Percentiles rank a stretch among this genome's conserved stretches.
Evolutionary conservation across 2,113 vertebrate genomes (phyloP).

Genomic region (Semnornis frantzii): DNA sequence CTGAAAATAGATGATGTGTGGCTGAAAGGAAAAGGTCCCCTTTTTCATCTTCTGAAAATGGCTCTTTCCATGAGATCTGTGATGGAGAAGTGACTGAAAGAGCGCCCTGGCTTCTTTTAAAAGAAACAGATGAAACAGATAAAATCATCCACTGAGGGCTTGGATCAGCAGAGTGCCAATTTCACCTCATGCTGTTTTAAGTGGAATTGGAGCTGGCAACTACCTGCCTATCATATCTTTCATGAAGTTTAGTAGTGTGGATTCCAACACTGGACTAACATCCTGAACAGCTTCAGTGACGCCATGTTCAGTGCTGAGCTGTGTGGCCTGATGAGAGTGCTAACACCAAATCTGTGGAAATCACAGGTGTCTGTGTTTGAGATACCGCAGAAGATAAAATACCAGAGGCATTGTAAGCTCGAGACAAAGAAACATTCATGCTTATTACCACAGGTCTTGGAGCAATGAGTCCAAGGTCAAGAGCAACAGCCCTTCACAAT

Average conservation of each 20-base stretch:
- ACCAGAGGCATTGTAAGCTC: background rate
- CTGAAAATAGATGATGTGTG: background rate
- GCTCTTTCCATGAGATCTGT: background rate
- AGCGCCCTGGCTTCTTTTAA: background rate
- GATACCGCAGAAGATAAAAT: background rate
- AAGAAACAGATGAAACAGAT: background rate
- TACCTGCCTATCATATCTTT: background rate
- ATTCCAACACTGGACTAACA: background rate
- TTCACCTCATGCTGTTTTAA: background rate
- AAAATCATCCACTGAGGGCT: background rate
- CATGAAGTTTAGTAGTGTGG: background rate
- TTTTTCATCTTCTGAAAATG: background rate
- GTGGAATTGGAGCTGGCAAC: background rate
- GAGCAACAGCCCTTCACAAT: background rate
- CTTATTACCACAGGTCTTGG: background rate
- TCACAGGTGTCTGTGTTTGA: background rate
- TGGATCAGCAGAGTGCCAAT: background rate
- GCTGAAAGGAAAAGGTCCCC: background rate
- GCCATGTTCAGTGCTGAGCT: background rate
- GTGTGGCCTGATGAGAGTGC: background rate
- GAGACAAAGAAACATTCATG: background rate
- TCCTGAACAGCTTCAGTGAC: background rate
- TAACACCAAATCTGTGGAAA: background rate
- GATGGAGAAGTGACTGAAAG: background rate
- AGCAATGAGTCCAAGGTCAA: background rate